Base-by-base conservation (phyloP, 2,113 vertebrate genomes). In the Phylloscopus trochiloides region DNA sequence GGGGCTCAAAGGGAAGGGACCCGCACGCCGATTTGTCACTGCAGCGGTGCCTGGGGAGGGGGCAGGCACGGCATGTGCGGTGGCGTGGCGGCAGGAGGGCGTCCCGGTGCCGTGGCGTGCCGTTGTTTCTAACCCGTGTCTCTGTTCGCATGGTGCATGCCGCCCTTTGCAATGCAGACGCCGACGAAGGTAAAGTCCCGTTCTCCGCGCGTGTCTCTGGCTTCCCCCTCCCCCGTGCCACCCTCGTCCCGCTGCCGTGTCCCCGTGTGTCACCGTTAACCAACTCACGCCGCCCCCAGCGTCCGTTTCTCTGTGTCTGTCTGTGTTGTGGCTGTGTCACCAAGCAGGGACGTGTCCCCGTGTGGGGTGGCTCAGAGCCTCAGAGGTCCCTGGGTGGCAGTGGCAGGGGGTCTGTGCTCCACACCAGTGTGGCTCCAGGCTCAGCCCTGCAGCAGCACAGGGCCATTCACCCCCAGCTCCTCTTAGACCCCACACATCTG, bases 61-160 rank as follows among this genome's bases (percentile, higher is more conserved):
- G 48, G 13, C 19, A 26, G 85, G 79, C 68, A n/a, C 36, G 88
- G 88, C 65, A 10, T 5, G 36, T 4, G 79, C 5, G 50, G 62
- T 45, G 63, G 73, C 40, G 3, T 8, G 73, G 73, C 2, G 29
- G 74, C 57, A 45, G 73, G 42, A 40, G 66, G 67, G 66, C 4
- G 42, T 82, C 61, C 58, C 84, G 15, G 20, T 5, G 12, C 17
- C 70, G 40, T 24, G 19, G 9, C 12, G 67, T 73, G 96, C 57
- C 3, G 15, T 48, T 59, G 86, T 96, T 82, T 98, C 98, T 99
- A 99, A 99, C 98, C 95, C 87, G 73, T 98, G 96, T 99, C 98
- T 99, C 98, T 98, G 98, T 98, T 99, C 92, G 99, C 99, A 99
- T 99, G 99, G 98, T 99, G 99, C 99, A 99, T 99, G 99, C 98